Conservation (phyloP, 2,113 vertebrate genomes). For the Machaerirhynchus nigripectus region DNA sequence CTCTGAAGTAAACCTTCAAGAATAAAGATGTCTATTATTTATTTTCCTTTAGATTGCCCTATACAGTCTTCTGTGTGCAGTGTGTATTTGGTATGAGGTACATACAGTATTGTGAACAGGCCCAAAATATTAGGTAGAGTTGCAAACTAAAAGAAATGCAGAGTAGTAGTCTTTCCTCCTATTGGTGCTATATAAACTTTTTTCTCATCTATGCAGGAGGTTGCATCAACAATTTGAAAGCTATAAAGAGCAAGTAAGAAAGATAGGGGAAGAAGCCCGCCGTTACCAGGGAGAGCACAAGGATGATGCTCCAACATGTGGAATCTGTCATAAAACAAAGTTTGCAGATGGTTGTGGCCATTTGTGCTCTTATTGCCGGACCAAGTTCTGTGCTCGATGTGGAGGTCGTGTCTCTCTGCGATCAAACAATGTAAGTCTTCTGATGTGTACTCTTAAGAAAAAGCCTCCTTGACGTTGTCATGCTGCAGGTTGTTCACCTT, state of each 20-base stretch:
- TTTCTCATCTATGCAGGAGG: constrained; percentile 79
- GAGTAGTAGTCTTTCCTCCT: background rate
- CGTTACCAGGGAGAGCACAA: constrained; percentile 93
- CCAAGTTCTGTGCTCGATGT: constrained; percentile 96
- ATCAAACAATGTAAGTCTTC: constrained; percentile 93
- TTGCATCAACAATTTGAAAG: constrained; percentile 99
- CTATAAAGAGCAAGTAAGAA: constrained; percentile 97
- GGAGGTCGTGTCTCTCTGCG: constrained; percentile 95
- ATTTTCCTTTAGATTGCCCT: background rate
- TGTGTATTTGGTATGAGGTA: background rate
- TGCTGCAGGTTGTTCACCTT: background rate
- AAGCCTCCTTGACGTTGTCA: background rate
- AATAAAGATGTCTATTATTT: background rate
- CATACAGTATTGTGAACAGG: background rate
- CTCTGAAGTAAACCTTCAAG: background rate
- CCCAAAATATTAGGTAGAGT: background rate
- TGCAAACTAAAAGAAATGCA: background rate
- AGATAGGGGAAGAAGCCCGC: constrained; percentile 92
- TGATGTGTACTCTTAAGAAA: background rate
- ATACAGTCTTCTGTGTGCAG: background rate
- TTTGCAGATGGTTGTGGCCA: constrained; percentile 97
- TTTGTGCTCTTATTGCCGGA: constrained; percentile 97
- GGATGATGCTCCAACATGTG: constrained; percentile 95
- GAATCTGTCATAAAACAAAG: constrained; percentile 98
- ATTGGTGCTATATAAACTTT: constrained; percentile 38